A percentile compares a stretch with the other conserved stretches of the same genome.
Conservation (phyloP, 1,140 invertebrate species). For the Gryllus bimaculatus region DNA sequence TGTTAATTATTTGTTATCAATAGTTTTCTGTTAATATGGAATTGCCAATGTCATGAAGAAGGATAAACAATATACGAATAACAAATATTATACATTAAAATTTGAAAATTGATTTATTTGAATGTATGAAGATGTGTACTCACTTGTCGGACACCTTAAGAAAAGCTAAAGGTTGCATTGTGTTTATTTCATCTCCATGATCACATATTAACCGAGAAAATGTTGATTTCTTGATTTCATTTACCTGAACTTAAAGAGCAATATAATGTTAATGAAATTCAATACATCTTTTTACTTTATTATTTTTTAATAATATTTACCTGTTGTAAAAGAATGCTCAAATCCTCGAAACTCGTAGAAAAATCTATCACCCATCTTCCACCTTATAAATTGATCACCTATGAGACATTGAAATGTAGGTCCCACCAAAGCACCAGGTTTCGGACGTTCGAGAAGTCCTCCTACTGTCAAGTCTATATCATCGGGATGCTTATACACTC, state of each 20-base stretch:
- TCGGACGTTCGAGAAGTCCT: constrained; percentile 69
- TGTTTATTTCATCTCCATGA: constrained; percentile 62
- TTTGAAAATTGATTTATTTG: neutral
- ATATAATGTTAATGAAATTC: constrained; percentile 18
- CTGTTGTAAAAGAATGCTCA: constrained; percentile 66
- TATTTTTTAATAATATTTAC: constrained; percentile 39
- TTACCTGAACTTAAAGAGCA: constrained; percentile 60
- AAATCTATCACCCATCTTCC: constrained; percentile 67
- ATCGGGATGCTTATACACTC: constrained; percentile 57
- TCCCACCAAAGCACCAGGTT: constrained; percentile 68
- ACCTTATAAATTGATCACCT: constrained; percentile 76
- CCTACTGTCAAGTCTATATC: constrained; percentile 86
- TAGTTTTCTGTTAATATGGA: too few species aligned
- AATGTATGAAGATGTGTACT: neutral
- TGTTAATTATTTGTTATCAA: too few species aligned
- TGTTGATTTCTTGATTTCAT: constrained; percentile 73
- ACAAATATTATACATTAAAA: too few species aligned
- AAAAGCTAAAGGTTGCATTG: constrained; percentile 62
- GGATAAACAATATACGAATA: too few species aligned
- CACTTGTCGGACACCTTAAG: neutral
- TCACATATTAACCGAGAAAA: constrained; percentile 80
- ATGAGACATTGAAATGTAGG: constrained; percentile 89
- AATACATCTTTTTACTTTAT: neutral
- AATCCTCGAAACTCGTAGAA: constrained; percentile 46
- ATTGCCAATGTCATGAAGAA: too few species aligned